Evolutionary conservation across 2,888 invertebrate genomes (phyloP), one percentile per base, ranked within the genome.

Genomic region (Tachystola acroxantha): DNA sequence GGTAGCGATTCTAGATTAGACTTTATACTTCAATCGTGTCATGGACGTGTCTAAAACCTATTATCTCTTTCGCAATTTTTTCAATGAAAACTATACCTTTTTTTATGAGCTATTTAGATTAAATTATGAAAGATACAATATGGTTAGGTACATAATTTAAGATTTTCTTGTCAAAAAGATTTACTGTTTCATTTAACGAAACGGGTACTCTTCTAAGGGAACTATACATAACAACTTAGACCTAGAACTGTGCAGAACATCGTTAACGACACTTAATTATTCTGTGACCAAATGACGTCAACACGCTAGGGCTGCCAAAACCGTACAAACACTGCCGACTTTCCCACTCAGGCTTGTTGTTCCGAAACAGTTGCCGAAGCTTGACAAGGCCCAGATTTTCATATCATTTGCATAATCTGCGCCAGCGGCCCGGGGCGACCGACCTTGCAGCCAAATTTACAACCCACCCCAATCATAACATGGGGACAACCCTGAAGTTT

Each of bases 361-460:
- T 26, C 25, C 25, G 34, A 43, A 42, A 41, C 42, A 37, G 45
- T 45, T 40, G 43, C 36, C 27, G 37, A 32, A 33, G 28, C 38
- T 22, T 36, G 41, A 53, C 53, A 52, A 39, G 45, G 38, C 46
- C 32, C 50, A 45, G 45, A 62, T 59, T 62, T 62, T 57, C 57
- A 59, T 59, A 56, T 40, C 39, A 62, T 62, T 56, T 48, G 53
- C 62, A 62, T 62, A 60, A 59, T 56, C 57, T 47, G 38, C 30
- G 41, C 42, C 10, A 26, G 33, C 35, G 24, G 24, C 24, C 27
- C 36, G 31, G 26, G 25, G 19, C 37, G 34, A 40, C 29, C 47
- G 50, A 48, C 47, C 47, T 48, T 45, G 45, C 33, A 27, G 38
- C 9, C 41, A 43, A 46, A 46, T 48, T 47, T 38, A 42, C 46